Evolutionary conservation across 2,888 invertebrate species (phyloP).

Genomic region (Drosophila subsilvestris): DNA sequence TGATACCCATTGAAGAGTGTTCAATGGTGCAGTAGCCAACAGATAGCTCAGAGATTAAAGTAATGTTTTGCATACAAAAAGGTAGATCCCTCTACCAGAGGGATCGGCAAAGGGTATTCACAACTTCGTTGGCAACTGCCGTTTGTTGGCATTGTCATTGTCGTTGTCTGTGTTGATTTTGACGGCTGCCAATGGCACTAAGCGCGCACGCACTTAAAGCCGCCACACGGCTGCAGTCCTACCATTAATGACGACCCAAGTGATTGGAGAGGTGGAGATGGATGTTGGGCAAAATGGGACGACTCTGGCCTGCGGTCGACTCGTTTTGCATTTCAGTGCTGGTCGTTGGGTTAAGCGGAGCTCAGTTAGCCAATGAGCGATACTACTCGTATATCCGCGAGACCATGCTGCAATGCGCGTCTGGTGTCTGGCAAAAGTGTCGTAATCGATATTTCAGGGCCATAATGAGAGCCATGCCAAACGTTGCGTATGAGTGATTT

Average conservation of each 20-base stretch:
- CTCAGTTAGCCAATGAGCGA: constrained; percentile 27
- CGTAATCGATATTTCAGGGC: constrained; percentile 78
- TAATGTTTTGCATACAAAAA: background rate
- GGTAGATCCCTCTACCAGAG: background rate
- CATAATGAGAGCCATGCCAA: constrained; percentile 56
- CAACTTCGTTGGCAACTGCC: constrained; percentile 13
- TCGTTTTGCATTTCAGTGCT: constrained; percentile 64
- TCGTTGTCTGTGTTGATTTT: constrained; percentile 60
- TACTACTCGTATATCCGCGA: constrained; percentile 36
- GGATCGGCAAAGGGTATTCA: constrained; percentile 3
- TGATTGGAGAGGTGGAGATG: background rate
- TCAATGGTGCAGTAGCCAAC: background rate
- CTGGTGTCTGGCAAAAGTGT: constrained; percentile 55
- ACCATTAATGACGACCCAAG: constrained; percentile 54
- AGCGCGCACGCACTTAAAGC: constrained; percentile 73
- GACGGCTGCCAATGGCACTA: constrained; percentile 76
- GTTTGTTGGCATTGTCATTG: constrained; percentile 14
- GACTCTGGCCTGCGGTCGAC: constrained; percentile 54
- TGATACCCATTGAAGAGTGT: background rate
- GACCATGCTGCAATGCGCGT: constrained; percentile 43
- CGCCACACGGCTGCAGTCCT: constrained; percentile 58
- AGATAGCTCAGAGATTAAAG: background rate
- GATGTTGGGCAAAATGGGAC: background rate
- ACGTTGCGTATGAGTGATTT: constrained; percentile 78
- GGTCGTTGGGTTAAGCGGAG: constrained; percentile 33